Percentiles rank a stretch among this genome's conserved stretches.
These are phyloP conservation scores for Scomber colias DNA, from an alignment of 2,113 vertebrate species.

Conservation along the genomic window DNA sequence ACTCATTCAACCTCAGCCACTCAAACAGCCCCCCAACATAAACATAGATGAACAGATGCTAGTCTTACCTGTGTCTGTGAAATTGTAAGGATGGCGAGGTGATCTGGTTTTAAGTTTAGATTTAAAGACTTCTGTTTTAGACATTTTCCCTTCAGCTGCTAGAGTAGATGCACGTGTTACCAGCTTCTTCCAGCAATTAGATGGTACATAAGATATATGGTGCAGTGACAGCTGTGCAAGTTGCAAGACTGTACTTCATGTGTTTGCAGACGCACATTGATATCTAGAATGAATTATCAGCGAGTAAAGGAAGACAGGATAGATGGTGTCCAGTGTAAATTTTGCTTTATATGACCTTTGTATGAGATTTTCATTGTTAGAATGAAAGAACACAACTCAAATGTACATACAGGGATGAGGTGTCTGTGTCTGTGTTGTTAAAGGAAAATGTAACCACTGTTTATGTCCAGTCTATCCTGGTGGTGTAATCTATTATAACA, in stretches of 20 bases:
- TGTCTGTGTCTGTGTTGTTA: background rate
- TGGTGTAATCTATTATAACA: background rate
- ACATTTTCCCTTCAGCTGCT: too few relatives aligned
- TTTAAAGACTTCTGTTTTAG: background rate
- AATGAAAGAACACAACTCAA: background rate
- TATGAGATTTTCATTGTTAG: background rate
- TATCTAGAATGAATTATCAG: slow-evolving; percentile 17
- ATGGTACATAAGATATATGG: background rate
- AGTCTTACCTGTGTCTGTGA: background rate
- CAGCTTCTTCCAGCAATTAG: too few relatives aligned
- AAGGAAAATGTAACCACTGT: too few relatives aligned
- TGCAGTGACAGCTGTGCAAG: background rate
- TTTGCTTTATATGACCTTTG: background rate
- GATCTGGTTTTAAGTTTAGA: background rate
- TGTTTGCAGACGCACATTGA: background rate
- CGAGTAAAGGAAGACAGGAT: background rate
- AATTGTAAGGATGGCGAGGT: background rate
- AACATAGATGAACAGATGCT: background rate
- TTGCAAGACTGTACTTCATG: background rate
- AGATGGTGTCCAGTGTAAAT: background rate
- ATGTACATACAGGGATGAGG: background rate
- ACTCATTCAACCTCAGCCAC: background rate
- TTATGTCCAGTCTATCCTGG: too few relatives aligned
- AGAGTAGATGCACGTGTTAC: too few relatives aligned
- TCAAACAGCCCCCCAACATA: background rate